Evolutionary conservation across 2,888 invertebrate genomes (phyloP).

Genomic region (Dryobota labecula): DNA sequence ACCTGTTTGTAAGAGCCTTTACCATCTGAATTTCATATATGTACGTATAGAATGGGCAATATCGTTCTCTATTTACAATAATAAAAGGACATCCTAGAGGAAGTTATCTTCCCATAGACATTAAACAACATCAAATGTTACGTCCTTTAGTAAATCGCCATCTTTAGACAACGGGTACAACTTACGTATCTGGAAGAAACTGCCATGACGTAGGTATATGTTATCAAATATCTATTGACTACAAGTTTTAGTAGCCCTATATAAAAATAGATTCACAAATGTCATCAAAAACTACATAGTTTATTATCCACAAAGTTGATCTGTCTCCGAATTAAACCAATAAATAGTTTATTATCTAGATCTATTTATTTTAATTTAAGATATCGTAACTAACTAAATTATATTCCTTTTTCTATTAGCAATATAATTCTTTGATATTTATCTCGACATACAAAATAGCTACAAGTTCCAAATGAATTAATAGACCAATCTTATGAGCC

Average conservation of each 20-base stretch:
- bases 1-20: too few species aligned
- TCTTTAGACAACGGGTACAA: not conserved
- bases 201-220: not conserved
- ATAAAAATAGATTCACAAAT: not conserved
- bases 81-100: not conserved
- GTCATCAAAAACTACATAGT: slow-evolving; percentile 9
- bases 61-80: not conserved
- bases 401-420: slow-evolving; percentile 15
- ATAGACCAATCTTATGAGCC: slow-evolving; percentile 31
- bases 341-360: slow-evolving; percentile 15
- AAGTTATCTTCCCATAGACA: not conserved
- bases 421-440: slow-evolving; percentile 42
- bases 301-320: slow-evolving; percentile 14
- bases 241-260: not conserved
- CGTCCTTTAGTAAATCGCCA: not conserved
- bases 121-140: not conserved
- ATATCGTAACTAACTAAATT: slow-evolving; percentile 1
- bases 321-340: slow-evolving; percentile 8
- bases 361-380: slow-evolving; percentile 11
- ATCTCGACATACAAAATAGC: slow-evolving; percentile 30
- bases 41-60: not conserved
- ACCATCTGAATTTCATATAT: too few species aligned
- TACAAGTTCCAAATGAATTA: slow-evolving; percentile 43
- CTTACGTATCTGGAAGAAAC: too few species aligned
- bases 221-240: not conserved